Conservation (phyloP, 1,140 invertebrate species). For the Ceratina calcarata region DNA sequence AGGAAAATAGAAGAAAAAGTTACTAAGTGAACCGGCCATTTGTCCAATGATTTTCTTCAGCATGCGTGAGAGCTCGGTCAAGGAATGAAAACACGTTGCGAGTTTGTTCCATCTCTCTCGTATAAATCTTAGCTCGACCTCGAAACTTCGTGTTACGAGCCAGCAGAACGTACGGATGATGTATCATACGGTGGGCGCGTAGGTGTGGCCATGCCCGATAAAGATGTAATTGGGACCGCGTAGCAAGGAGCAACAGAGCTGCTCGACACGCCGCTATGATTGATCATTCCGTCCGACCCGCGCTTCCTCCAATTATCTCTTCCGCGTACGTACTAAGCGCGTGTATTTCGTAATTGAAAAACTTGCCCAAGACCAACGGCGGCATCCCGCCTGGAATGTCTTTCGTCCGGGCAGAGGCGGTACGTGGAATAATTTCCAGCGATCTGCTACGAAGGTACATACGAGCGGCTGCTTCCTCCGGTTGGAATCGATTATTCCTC, state of each 20-base stretch:
- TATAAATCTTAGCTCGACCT: constrained; percentile 63
- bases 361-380: constrained; percentile 33
- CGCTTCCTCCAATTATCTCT: constrained; percentile 47
- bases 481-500: constrained; percentile 11
- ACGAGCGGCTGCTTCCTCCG: not conserved
- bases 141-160: constrained; percentile 54
- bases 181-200: constrained; percentile 45
- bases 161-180: constrained; percentile 52
- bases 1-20: too few relatives aligned
- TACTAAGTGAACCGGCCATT: too few relatives aligned
- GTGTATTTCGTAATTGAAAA: constrained; percentile 50
- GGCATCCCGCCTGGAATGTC: not conserved
- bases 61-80: not conserved
- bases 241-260: constrained; percentile 25
- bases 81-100: not conserved
- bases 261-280: constrained; percentile 45
- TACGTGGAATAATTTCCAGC: constrained; percentile 43
- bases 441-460: not conserved
- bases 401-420: not conserved
- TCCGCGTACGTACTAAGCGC: constrained; percentile 7
- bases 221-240: constrained; percentile 64
- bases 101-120: constrained; percentile 27
- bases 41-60: not conserved
- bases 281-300: constrained; percentile 57
- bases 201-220: constrained; percentile 54